Evolutionary conservation across 2,888 invertebrate species (phyloP), one percentile per base, ranked within the genome.

Genomic region (Tetropium fuscum): DNA sequence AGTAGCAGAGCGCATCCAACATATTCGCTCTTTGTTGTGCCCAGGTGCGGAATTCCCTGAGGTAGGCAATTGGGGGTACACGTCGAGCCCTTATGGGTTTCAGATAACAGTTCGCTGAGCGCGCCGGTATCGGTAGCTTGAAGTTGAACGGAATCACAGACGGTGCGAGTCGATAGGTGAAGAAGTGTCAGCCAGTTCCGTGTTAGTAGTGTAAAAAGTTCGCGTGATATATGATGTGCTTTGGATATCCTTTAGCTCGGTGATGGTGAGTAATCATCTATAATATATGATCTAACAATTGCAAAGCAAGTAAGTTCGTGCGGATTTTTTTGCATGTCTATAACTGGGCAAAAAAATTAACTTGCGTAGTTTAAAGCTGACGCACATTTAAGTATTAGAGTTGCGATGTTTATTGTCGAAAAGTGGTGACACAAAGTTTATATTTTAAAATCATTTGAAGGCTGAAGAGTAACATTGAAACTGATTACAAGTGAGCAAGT

Each of bases 41-140:
- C 18, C 19, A 30, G 30, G 47, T 47, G 34, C 36, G 48, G 22
- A 36, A 36, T 48, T 36, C 36, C 36, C 36, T 36, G 13, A 34
- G 8, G 2, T 13, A 20, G 32, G 34, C 34, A 48, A 36, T 38
- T 20, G 48, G 48, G 48, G 48, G 36, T 36, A 48, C n/a, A 18
- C 48, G 13, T 22, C 1, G 15, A 15, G 36, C 48, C 48, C 48
- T 36, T 48, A 36, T 36, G 36, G 25, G 27, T 44, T 19, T 4
- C 6, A 36, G 47, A 47, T 32, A 32, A 47, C 47, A 47, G 48
- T 48, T 2, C 10, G 15, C 10, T 30, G 15, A 6, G 48, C 36
- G 48, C 48, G 0, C 10, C 25, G 4, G 32, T 15, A 1, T 43
- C 7, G 13, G 22, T 8, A 20, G 40, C 10, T 32, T 13, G 10